Base-by-base conservation (phyloP, 2,797 vertebrate species). In the Crypturellus tataupa region DNA sequence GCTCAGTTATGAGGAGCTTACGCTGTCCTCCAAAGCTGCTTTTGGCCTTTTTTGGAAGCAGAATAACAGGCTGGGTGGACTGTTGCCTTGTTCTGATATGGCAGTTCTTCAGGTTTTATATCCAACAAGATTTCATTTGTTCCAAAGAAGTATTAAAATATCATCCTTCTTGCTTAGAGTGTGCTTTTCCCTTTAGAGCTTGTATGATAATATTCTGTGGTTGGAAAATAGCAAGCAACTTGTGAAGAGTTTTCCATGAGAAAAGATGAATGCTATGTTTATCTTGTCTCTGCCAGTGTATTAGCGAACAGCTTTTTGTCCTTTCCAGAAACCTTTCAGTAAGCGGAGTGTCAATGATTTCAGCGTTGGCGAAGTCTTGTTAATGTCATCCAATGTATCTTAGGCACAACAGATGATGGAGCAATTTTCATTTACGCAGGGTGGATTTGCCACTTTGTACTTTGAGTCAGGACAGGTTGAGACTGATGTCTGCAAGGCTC, bases 311-410 rank as follows among this genome's bases (percentile, higher is more conserved):
- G 78, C 87, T 68, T 75, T 88, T 82, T 80, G 71, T 87, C 69
- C 89, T 82, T 87, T 96, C 95, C 95, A 96, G 83, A 90, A 93
- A 94, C 68, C 86, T 96, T 94, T 91, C 95, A 95, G 60, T 90
- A 42, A 91, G 83, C 25, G 35, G 29, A 71, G 85, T 90, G 91
- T 82, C 94, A 77, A 86, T 91, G 85, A 94, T 56, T 94, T 91
- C 83, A 88, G 0, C 19, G 64, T 35, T 96, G 78, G 75, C 91
- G 77, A 18, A 78, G 58, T 79, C 87, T 75, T 72, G 21, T 72
- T 88, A 46, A 65, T 85, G 29, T 65, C 60, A 55, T 11, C 1
- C 53, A 80, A 1, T 17, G 42, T 33, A 49, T 64, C 73, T 92
- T 39, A 29, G 80, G 60, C 85, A 68, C 69, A 73, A 17, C 65